Evolutionary conservation across 2,113 vertebrate species (phyloP).

Genomic region (Anolis carolinensis): DNA sequence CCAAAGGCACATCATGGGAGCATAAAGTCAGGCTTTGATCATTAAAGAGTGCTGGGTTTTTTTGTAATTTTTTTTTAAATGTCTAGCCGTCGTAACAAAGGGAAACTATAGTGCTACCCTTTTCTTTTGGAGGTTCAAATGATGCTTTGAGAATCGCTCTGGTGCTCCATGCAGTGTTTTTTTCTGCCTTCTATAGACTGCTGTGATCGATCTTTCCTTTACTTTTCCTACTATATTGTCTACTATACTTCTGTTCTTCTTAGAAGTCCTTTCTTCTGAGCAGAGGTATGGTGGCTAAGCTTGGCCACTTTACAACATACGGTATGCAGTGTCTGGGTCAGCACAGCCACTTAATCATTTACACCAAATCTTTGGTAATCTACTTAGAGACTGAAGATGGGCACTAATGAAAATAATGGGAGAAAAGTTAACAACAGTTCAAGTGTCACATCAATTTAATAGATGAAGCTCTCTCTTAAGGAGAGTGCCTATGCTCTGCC

Average conservation of each 20-base stretch:
- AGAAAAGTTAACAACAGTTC: slow-evolving; percentile 15
- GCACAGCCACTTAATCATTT: slow-evolving; percentile 3
- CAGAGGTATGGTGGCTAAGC: neutral
- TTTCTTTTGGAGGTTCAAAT: neutral
- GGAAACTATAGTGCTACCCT: neutral
- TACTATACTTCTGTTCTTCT: neutral
- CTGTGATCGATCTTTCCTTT: too few relatives aligned
- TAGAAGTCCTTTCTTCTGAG: too few relatives aligned
- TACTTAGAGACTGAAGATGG: slow-evolving; percentile 7
- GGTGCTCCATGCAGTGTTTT: too few relatives aligned
- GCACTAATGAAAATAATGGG: slow-evolving; percentile 23
- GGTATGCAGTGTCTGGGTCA: neutral
- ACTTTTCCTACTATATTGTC: too few relatives aligned
- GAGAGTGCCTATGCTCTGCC: neutral
- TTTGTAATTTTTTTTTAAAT: too few relatives aligned
- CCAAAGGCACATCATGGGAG: neutral
- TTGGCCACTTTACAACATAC: neutral
- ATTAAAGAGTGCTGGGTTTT: neutral
- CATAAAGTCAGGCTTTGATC: neutral
- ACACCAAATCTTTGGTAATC: slow-evolving; percentile 26
- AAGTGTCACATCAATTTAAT: slow-evolving; percentile 9
- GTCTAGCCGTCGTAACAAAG: neutral
- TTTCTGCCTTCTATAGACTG: neutral
- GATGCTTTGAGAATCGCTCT: neutral
- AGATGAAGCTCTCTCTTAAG: neutral